phyloP scores from a whole-genome alignment of 2,797 vertebrate species.

The Cirrhinus mrigala region DNA sequence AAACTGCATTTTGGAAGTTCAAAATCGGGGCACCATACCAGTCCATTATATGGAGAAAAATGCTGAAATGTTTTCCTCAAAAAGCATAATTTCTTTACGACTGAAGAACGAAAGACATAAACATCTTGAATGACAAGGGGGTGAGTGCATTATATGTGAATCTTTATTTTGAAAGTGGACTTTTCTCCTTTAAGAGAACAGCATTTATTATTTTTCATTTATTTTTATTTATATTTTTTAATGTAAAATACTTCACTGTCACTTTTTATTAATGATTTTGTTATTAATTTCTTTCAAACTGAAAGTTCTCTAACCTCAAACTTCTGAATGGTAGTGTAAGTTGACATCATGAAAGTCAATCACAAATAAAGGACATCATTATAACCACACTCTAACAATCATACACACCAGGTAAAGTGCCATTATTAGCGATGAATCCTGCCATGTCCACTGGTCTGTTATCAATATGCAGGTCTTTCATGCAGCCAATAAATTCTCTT shows the following conservation, averaged over 20 bases:
- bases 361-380: neutral
- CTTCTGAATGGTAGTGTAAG: neutral
- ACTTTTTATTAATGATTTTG: neutral
- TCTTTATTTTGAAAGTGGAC: no score
- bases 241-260: neutral
- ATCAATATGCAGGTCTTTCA: conserved; percentile 95
- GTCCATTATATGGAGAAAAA: no score
- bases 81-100: no score
- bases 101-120: no score
- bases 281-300: neutral
- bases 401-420: conserved; percentile 86
- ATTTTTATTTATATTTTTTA: neutral
- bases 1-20: no score
- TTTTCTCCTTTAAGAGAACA: no score
- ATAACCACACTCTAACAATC: neutral
- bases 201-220: neutral
- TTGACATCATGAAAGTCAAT: neutral
- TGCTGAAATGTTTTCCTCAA: no score
- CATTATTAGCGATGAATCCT: conserved; percentile 95
- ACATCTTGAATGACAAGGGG: no score
- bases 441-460: conserved; percentile 92
- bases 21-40: no score
- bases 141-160: no score
- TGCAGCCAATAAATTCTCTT: conserved; percentile 95
- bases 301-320: neutral